These are phyloP conservation scores for Chaetorhynchus papuensis DNA, from an alignment of 2,113 vertebrate genomes.

Conservation along the genomic window DNA sequence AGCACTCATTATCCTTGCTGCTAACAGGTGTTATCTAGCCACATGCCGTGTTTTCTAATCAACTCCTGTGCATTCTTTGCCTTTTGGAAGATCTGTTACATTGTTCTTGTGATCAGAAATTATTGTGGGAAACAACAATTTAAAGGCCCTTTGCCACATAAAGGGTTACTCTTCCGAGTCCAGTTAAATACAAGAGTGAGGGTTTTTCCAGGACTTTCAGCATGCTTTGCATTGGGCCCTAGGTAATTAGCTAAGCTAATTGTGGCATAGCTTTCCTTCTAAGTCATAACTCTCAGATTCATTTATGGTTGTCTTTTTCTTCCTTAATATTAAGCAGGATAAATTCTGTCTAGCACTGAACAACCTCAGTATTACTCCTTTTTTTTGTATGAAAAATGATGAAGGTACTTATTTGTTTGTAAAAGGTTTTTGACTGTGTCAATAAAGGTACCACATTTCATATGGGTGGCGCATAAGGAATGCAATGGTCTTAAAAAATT, in stretches of 20 bases:
- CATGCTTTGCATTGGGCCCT: neutral
- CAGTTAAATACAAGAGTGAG: neutral
- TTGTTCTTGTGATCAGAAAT: neutral
- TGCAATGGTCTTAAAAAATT: neutral
- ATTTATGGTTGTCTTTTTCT: neutral
- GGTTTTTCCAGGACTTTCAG: neutral
- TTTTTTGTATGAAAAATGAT: neutral
- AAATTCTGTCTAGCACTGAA: neutral
- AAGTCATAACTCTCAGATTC: neutral
- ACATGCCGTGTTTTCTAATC: neutral
- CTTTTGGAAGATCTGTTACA: neutral
- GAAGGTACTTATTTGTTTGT: neutral
- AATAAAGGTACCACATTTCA: neutral
- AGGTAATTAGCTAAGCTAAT: neutral
- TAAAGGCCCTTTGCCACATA: neutral
- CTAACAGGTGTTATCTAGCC: neutral
- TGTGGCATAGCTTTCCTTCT: constrained; percentile 5
- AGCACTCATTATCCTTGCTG: no score
- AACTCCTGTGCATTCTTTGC: neutral
- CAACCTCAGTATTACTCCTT: neutral
- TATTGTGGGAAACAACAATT: neutral
- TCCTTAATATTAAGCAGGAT: neutral
- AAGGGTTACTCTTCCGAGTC: neutral
- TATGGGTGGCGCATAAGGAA: neutral
- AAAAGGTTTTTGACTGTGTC: neutral